Evolutionary conservation across 2,797 vertebrate species (phyloP), one percentile per base, ranked within the genome.

Genomic region (Botia almorhae): DNA sequence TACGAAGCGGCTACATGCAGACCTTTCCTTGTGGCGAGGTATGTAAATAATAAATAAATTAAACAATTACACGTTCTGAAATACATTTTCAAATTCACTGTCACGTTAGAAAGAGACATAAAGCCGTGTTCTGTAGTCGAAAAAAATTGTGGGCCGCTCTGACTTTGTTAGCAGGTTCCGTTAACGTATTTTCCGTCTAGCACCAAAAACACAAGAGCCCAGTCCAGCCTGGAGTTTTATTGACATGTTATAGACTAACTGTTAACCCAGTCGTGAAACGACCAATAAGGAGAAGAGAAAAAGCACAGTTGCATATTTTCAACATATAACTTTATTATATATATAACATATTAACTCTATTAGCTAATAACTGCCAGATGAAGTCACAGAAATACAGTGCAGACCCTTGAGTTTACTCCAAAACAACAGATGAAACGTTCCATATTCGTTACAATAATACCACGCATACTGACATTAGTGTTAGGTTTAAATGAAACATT

Each of bases 1-100:
- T 51, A 48, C 61, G 23, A 53, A 68, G 33, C 21, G 19, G 68
- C 29, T 39, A 17, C 8, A 81, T 26, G 13, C 23, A 61, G 58
- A 29, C 60, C 6, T 82, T 75, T 65, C 36, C 50, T 10, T 46
- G 13, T 87, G 75, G 88, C 85, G 76, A 85, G 71, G 64, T 78
- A 63, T 63, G 21, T 70, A 60, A 80, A 80, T 7, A 70, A 70
- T 55, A 60, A 87, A 70, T 1, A 11, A 70, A 76, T 48, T 58
- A 29, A 85, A 79, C 81, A 46, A 80, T 69, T 53, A 63, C 5
- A 13, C n/a, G 10, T 53, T 69, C 68, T 63, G 23, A 16, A 69
- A 73, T 69, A 81, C 70, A 39, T 65, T 81, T 67, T 51, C 13
- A 81, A 60, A 21, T 14, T 19, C 48, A 36, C 13, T 26, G 33